A percentile compares a stretch with the other conserved stretches of the same genome.
Evolutionary conservation across 2,888 invertebrate species (phyloP).

Genomic region (Scaptomyza flava): DNA sequence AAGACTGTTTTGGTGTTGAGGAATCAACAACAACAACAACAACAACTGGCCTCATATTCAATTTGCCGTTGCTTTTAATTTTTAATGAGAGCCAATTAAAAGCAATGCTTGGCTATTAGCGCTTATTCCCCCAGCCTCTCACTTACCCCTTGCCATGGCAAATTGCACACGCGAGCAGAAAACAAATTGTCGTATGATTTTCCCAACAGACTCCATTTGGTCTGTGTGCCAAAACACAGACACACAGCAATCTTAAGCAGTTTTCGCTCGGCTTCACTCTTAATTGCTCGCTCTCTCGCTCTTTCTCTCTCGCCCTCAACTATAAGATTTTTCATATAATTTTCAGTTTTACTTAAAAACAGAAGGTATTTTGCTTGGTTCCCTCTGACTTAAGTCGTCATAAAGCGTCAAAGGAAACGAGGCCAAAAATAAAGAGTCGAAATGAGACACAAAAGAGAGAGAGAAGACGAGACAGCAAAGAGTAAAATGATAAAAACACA

Average conservation of each 20-base stretch:
- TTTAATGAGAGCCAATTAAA: conserved; percentile 80
- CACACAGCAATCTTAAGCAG: conserved; percentile 41
- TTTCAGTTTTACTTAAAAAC: conserved; percentile 27
- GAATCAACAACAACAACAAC: conserved; percentile 2
- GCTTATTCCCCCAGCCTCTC: conserved; percentile 4
- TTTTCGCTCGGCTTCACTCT: conserved; percentile 21
- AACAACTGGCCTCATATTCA: conserved; percentile 62
- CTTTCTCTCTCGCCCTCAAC: conserved; percentile 5
- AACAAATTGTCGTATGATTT: conserved; percentile 64
- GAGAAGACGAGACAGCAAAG: neutral
- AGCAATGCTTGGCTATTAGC: conserved; percentile 59
- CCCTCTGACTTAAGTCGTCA: conserved; percentile 16
- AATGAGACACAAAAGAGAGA: neutral
- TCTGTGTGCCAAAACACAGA: conserved; percentile 10
- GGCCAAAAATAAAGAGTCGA: neutral
- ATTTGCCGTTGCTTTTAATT: conserved; percentile 75
- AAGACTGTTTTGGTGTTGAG: neutral
- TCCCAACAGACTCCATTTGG: conserved; percentile 17
- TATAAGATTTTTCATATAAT: conserved; percentile 47
- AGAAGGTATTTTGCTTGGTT: neutral
- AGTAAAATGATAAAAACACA: conserved; percentile 11
- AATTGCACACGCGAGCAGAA: conserved; percentile 64
- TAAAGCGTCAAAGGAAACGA: conserved; percentile 21
- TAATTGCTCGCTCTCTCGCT: conserved; percentile 30
- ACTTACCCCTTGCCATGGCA: neutral